Evolutionary conservation across 2,113 vertebrate species (phyloP).

Genomic region (Siniperca knerii): DNA sequence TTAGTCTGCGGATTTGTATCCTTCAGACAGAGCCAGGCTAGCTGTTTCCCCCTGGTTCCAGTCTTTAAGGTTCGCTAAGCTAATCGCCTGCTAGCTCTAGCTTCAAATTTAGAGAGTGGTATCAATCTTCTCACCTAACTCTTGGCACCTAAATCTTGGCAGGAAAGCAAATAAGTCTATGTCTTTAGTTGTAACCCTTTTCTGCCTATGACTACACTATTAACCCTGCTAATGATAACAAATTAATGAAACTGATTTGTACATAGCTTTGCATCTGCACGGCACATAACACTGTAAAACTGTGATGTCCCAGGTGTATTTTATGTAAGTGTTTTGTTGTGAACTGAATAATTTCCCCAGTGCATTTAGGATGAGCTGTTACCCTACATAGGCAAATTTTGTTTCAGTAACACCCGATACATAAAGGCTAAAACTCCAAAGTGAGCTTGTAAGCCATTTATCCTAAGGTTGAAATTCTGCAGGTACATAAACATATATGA

Average conservation of each 20-base stretch:
- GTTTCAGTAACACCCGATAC: neutral
- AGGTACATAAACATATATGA: constrained; percentile 10
- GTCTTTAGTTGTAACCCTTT: neutral
- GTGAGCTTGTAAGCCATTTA: neutral
- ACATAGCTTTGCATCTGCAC: neutral
- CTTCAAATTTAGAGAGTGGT: neutral
- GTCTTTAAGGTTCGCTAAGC: neutral
- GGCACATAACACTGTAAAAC: neutral
- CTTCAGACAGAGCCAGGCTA: neutral
- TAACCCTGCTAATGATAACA: neutral
- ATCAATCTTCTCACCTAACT: neutral
- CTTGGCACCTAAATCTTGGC: neutral
- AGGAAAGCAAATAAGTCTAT: neutral
- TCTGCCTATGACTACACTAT: neutral
- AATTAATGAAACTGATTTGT: neutral
- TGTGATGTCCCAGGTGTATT: neutral
- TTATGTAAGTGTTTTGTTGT: neutral
- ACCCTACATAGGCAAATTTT: neutral
- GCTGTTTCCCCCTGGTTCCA: neutral
- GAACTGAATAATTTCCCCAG: neutral
- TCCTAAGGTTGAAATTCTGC: neutral
- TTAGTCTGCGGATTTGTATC: neutral
- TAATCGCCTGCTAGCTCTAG: neutral
- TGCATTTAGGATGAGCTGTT: constrained; percentile 10
- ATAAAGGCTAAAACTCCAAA: neutral